These are phyloP conservation scores for Cyprinodon tularosa DNA, from an alignment of 2,113 vertebrate species.

Conservation along the genomic window DNA sequence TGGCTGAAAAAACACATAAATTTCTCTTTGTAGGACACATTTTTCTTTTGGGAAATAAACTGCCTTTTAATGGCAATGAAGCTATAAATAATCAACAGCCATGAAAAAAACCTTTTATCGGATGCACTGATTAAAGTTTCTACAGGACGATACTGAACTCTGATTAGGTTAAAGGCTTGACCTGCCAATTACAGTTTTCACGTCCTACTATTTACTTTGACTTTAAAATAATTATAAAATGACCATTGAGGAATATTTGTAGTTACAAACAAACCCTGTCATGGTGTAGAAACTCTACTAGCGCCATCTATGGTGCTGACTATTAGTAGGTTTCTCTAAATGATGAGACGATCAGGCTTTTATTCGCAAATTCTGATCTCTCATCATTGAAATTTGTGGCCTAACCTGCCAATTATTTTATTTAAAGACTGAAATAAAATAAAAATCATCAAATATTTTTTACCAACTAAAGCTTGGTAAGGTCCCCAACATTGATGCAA, in stretches of 20 bases:
- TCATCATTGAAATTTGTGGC: not conserved
- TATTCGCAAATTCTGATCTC: not conserved
- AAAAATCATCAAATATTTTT: not conserved
- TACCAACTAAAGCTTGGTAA: not conserved
- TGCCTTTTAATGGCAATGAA: not conserved
- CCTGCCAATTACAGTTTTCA: not conserved
- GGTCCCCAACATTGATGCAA: not conserved
- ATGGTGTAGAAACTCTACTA: not conserved
- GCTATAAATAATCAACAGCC: not conserved
- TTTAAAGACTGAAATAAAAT: not conserved
- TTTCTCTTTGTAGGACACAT: not conserved
- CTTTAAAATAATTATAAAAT: not conserved
- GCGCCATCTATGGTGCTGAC: not conserved
- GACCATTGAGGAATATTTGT: not conserved
- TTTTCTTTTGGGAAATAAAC: not conserved
- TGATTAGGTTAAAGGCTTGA: not conserved
- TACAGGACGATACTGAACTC: not conserved
- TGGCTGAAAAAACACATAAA: not conserved
- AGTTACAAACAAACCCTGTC: not conserved
- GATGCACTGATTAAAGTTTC: not conserved
- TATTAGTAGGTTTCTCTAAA: not conserved
- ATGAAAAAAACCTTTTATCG: not conserved
- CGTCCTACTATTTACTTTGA: not conserved
- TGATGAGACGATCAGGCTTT: not conserved
- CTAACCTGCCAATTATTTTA: not conserved